Evolutionary conservation across 2,113 vertebrate species (phyloP), one percentile per base, ranked within the genome.

Genomic region (Oncorhynchus clarkii): DNA sequence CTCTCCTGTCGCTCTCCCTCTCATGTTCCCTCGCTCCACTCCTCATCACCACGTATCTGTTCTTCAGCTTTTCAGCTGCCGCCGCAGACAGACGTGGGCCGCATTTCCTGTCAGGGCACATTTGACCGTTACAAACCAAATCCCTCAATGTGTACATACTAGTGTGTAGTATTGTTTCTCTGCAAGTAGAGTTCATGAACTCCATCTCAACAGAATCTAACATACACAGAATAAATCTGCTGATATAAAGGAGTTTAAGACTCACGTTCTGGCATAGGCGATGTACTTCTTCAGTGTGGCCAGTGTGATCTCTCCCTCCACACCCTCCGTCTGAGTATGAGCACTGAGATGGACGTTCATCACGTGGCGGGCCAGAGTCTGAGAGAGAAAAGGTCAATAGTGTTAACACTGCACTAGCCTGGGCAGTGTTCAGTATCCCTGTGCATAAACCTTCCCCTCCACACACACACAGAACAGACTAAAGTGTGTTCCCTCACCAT

Each of bases 261-360:
- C 96, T 96, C 89, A 99, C 98, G 45, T 24, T 75, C 97, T 92
- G 83, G 94, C 91, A 76, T 96, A 99, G 74, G 95, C 95, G 3
- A 99, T 98, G 88, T 95, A 95, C 75, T 97, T 98, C 94, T 99
- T 99, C 83, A 97, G 93, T 29, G 90, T 96, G 84, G 92, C 88
- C 77, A 99, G 89, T 0, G 96, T 92, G 0, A 99, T 93, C 89
- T 99, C 98, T 0, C 98, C 97, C 85, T 99, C 98, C 20, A 96
- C 95, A 0, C 94, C 92, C 78, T 97, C 94, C 0, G 93, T 97
- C 90, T 99, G 97, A 0, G 94, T 99, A 81, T 93, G 92, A 3
- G 98, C 98, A 0, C 97, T 99, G 81, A 99, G 93, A 0, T 99
- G 98, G 66, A 99, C 93, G 1, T 97, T 96, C 96, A 99, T 97